Evolutionary conservation across 1,140 invertebrate species (phyloP), one percentile per base, ranked within the genome.

Genomic region (Dendroctonus ponderosae): DNA sequence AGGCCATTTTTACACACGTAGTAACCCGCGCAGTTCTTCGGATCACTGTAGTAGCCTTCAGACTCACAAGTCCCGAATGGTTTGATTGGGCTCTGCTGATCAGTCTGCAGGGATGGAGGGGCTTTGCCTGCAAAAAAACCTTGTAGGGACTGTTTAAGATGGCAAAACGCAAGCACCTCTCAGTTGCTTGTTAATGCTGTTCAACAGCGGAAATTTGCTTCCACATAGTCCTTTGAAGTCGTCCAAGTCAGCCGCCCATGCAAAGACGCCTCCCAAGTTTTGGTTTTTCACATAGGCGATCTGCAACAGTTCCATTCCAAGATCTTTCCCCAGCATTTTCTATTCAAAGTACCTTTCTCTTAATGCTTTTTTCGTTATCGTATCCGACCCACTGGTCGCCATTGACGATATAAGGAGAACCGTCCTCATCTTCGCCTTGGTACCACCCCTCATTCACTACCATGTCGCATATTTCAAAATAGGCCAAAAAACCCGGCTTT

Each of bases 331-430:
- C 60, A 48, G 54, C 50, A 8, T 54, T 58, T 46, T 65, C 14
- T 8, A 43, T 15, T 43, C 2, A 43, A 9, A 44, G 58, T 82
- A 83, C 87, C 84, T 92, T 93, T 66, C 84, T 82, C 62, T 82
- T 80, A 37, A 92, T 80, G 40, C 87, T 86, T 12, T 85, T 77
- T 0, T 82, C 80, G 73, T 92, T 87, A 66, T 96, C 93, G 72
- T 88, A 94, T 2, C 90, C 90, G 48, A 94, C 83, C 92, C 92
- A 95, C 71, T 93, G 91, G 72, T 92, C 86, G 7, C 85, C 89
- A 37, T 86, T 85, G 9, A 87, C 85, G 8, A 89, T 82, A 72
- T 87, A 94, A 0, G 91, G 85, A 41, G 84, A 84, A 6, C 89
- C 89, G n/a, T 83, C 83, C 46, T 84, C 82, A 71, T 93, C 90